Evolutionary conservation across 2,797 vertebrate species (phyloP), one percentile per base, ranked within the genome.

Genomic region (Clarias fuscus): DNA sequence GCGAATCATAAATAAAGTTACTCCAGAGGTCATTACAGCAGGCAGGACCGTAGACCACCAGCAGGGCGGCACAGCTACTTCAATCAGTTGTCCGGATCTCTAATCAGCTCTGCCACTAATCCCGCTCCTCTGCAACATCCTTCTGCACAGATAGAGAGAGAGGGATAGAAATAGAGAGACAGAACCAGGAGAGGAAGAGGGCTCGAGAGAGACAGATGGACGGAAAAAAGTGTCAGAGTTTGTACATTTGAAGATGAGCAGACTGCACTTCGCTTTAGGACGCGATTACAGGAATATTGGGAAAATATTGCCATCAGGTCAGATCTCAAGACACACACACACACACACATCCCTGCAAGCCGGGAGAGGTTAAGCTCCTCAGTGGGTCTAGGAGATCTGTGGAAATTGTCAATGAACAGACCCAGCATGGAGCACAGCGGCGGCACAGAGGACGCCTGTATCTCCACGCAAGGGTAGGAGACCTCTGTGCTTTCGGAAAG

Each of bases 111-210:
- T 93, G 95, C 94, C 95, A 85, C 86, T 96, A 96, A 96, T 96
- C 95, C 95, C 62, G 89, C 92, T 94, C 91, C 91, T 91, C 96
- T 96, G 96, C 96, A 97, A 97, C 97, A 96, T 97, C 96, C 94
- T 94, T 95, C 94, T 93, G 93, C 92, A 91, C 95, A 94, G 94
- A 95, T 94, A 96, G 96, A 93, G 94, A 93, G 94, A 93, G 93
- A 93, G 53, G 53, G 92, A 94, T 93, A 92, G 95, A 94, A 94
- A 94, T 91, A 94, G 37, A 37, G 37, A 4, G 94, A 94, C 94
- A 94, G 75, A 81, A 53, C 91, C 82, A 88, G 84, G 90, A 91
- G 88, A 65, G 92, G 88, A 90, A 90, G 93, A 93, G 94, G 93
- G 92, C 61, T 84, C 59, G 89, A 91, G 91, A 84, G 88, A 93